Evolutionary conservation across 1,140 invertebrate species (phyloP).

Genomic region (Drosophila obscura): DNA sequence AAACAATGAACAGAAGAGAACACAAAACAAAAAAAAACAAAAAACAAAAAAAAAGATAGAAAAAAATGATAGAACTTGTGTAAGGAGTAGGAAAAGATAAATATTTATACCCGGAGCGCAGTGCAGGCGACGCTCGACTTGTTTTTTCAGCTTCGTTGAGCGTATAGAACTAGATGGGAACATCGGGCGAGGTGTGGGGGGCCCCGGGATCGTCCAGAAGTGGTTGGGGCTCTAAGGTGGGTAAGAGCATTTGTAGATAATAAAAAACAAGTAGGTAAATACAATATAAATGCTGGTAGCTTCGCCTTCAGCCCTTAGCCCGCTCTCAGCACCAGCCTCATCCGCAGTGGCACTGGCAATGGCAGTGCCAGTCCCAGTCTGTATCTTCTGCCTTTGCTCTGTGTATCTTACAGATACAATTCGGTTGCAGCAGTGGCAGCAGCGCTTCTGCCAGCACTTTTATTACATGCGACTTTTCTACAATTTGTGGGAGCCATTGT

Average conservation of each 20-base stretch:
- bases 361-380: slow-evolving; percentile 9
- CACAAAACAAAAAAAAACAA: slow-evolving; percentile 15
- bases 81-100: slow-evolving; percentile 68
- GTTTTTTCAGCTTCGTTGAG: slow-evolving; percentile 82
- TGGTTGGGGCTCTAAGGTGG: slow-evolving; percentile 29
- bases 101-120: slow-evolving; percentile 80
- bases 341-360: slow-evolving; percentile 1
- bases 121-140: slow-evolving; percentile 81
- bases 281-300: slow-evolving; percentile 82
- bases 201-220: neutral
- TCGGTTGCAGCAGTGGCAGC: slow-evolving; percentile 57
- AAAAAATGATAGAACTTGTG: slow-evolving; percentile 40
- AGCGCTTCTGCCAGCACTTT: slow-evolving; percentile 68
- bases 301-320: slow-evolving; percentile 4
- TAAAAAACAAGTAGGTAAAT: slow-evolving; percentile 83
- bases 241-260: slow-evolving; percentile 79
- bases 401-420: slow-evolving; percentile 77
- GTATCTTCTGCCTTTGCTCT: slow-evolving; percentile 31
- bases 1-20: slow-evolving; percentile 27
- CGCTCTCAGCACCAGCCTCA: slow-evolving; percentile 3
- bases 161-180: slow-evolving; percentile 63
- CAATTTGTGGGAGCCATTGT: slow-evolving; percentile 79
- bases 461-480: slow-evolving; percentile 81
- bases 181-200: slow-evolving; percentile 16
- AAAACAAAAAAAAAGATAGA: slow-evolving; percentile 27